Evolutionary conservation across 92 coral and sea anemone species (phyloP), one percentile per base, ranked within the genome.

Genomic region (Bergia puertoricense): DNA sequence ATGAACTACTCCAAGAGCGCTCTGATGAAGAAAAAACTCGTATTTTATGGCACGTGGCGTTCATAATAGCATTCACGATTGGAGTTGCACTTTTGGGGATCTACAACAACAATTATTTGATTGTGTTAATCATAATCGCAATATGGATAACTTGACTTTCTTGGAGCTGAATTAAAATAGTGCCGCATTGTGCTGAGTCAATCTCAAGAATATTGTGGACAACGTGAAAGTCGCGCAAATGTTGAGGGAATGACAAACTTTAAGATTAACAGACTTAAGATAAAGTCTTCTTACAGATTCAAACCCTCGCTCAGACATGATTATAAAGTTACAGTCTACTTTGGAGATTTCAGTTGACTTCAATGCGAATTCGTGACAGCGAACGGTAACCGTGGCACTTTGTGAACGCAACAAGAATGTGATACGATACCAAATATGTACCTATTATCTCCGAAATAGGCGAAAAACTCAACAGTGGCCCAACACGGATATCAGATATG

Each of bases 121-220:
- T 95, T 68, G 92, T 95, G 50, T 92, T 93, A 82, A 95, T 95
- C 57, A 93, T 95, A 80, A 86, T 95, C 39, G 94, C 92, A 48
- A 91, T 95, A 57, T 95, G 98, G 98, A 95, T 95, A 67, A 91
- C 91, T 16, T 95, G 82, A 90, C 36, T 79, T 46, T 46, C 51
- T 46, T 46, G 7, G 51, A 6, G 51, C 51, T 51, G 7, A 51
- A 51, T 8, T 8, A 13, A 54, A 10, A 13, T 6, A 13, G 16
- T 54, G 59, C 18, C 59, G 59, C 59, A 54, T 6, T 9, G 57
- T 20, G 37, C 20, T 57, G 80, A 48, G 89, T 22, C n/a, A 62
- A 14, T 5, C 30, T 23, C n/a, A 22, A 62, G 30, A 16, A 54
- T 54, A 54, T 54, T 13, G 2, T 10, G 59, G 16, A 51, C 18